Base-by-base conservation (phyloP, 2,888 invertebrate species). In the Eudasyphora cyanicolor region DNA sequence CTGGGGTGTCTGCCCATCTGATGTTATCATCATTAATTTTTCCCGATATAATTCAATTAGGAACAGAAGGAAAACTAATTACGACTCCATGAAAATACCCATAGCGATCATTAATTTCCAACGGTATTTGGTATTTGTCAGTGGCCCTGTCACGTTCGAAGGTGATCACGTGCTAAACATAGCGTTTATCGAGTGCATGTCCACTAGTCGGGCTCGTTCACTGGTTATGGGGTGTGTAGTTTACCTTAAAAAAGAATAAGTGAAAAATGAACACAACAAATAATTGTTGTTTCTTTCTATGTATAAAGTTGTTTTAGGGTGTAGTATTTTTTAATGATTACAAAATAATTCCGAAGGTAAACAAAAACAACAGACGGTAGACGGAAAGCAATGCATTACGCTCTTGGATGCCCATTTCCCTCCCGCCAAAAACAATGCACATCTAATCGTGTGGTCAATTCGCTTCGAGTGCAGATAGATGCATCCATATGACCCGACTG, bases 151-250 rank as follows among this genome's bases (percentile, higher is more conserved):
- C 57, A 57, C 27, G 57, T 57, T 27, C 27, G 24, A 27, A 14
- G 24, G 57, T 27, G 57, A 57, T 57, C 57, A 57, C 57, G 57
- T 57, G 57, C 57, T 57, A 57, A 57, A 57, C 57, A 27, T 57
- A 57, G 12, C 57, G 57, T 57, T 57, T 57, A 57, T 57, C 57
- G 57, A 57, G 57, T 57, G 57, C 27, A 27, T 19, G 57, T 14
- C 57, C 57, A 24, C 12, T 51, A n/a, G n/a, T n/a, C n/a, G n/a
- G n/a, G n/a, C n/a, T n/a, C n/a, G n/a, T 51, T 51, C 21, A 51
- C 4, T 51, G 10, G 51, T 19, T 21, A 3, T 14, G 57, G 57
- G 57, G 57, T 57, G 27, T 6, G 27, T 8, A 6, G 6, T 7
- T 2, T 27, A 24, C 27, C 2, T 57, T 27, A 24, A 24, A 3